Evolutionary conservation across 2,888 invertebrate species (phyloP), one percentile per base, ranked within the genome.

Genomic region (Drosophila cognata): DNA sequence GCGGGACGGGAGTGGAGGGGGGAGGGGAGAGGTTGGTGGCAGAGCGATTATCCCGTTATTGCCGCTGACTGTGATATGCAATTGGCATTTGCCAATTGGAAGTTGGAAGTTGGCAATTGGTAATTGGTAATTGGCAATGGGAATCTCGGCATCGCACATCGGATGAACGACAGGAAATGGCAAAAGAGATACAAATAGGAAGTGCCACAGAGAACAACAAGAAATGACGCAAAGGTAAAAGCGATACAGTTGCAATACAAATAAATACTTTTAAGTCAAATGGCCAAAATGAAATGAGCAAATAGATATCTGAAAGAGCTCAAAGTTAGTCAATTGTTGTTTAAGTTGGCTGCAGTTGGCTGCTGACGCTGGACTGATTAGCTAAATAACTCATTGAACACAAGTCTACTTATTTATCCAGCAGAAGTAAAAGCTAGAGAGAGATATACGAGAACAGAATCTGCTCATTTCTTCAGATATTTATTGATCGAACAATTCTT

Each of bases 1-100:
- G 31, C 8, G 25, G n/a, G 31, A 41, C 29, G n/a, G 41, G 38
- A 29, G 29, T 21, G 21, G 21, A 1, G 21, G 21, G n/a, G n/a
- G n/a, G 10, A 3, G 29, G 29, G 16, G 5, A 11, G 8, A 6
- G 1, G 11, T 43, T 29, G 56, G 43, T 41, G 33, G 41, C 21
- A 28, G 48, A 43, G 56, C 66, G 74, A 72, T 64, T 71, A 71
- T 55, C 70, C 28, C 59, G 71, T 70, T 63, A 63, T 70, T 71
- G 63, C 55, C 28, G 58, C 70, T 59, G 70, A 55, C 63, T 55
- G 53, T 51, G 55, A 58, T 58, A 56, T 61, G 71, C 51, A 59
- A 43, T 43, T 53, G 46, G 60, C 50, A 46, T 36, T 25, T 61
- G 38, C 43, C 61, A 38, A 21, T 53, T 53, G 52, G 36, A 46